Evolutionary conservation across 1,140 invertebrate genomes (phyloP), one percentile per base, ranked within the genome.

Genomic region (Phymastichus coffea): DNA sequence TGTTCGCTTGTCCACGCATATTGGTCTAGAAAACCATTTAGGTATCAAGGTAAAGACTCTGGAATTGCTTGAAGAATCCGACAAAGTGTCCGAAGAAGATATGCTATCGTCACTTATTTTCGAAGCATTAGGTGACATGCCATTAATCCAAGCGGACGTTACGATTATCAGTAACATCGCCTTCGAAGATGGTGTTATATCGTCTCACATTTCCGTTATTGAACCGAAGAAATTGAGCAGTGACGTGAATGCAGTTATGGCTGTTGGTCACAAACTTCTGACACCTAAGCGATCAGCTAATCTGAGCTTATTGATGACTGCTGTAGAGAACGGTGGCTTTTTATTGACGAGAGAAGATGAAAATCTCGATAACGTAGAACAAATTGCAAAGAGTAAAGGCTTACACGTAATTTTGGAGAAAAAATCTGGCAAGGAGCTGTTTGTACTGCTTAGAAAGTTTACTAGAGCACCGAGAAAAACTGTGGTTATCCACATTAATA

Each of bases 11-110:
- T 75, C 85, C 37, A 76, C 87, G 3, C 90, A 97, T 67, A 71
- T 94, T 1, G 84, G 87, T 0, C 70, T 95, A 0, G 95, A 97
- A 71, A 95, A 95, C 74, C 72, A 84, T 25, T 71, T 82, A 22
- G 78, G 76, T 0, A 81, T 84, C 20, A 90, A 88, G 75, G 79
- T 95, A 0, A 91, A 89, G 64, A 82, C 87, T 3, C 78, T 93
- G 4, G 93, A 95, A 74, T 64, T 84, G 2, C 60, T 83, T 1
- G 81, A 86, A 48, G 75, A 79, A 8, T 79, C 83, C 63, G 80
- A 83, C 15, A 78, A 82, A 43, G 65, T 74, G 25, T 65, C 78
- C 51, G 63, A 61, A 6, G 66, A 79, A 4, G 61, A 81, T 53
- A 74, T 82, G 0, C 56, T 86, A 0, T 75, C 83, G 1, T 82